phyloP scores from a whole-genome alignment of 2,113 vertebrate species.

The Mirza zaza region DNA sequence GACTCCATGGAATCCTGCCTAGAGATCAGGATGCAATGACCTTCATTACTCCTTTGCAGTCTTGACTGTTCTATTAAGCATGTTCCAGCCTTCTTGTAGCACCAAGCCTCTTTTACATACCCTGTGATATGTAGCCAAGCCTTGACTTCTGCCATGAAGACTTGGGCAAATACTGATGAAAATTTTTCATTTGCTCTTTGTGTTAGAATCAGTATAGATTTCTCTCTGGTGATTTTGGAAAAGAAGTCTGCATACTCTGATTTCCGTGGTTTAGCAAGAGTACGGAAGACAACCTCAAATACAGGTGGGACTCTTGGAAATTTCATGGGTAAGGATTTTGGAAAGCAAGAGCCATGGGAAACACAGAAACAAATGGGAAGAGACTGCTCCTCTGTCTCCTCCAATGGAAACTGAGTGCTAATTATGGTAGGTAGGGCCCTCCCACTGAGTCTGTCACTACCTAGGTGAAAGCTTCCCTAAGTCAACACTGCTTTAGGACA shows the following conservation, averaged over 20 bases:
- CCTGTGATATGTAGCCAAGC: not conserved
- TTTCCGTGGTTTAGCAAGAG: not conserved
- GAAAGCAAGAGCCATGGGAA: not conserved
- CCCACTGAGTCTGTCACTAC: not conserved
- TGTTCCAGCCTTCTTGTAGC: not conserved
- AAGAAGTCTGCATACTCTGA: not conserved
- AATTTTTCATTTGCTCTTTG: conserved; percentile 2
- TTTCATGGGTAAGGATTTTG: not conserved
- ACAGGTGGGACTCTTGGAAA: not conserved
- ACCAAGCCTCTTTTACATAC: not conserved
- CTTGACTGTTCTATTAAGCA: conserved; percentile 10
- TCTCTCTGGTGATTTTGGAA: conserved; percentile 20
- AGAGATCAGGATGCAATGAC: not conserved
- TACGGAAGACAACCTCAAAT: not conserved
- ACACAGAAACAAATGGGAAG: not conserved
- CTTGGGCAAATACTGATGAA: not conserved
- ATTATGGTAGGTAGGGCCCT: not conserved
- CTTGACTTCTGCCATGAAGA: not conserved
- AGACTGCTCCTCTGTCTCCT: not conserved
- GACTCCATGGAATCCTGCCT: conserved; percentile 6
- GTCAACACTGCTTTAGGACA: not conserved
- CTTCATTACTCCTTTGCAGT: not conserved
- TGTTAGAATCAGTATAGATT: not conserved
- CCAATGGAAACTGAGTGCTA: not conserved
- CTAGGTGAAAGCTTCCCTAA: not conserved